Evolutionary conservation across 2,113 vertebrate species (phyloP).

Genomic region (Halcyon malimbica): DNA sequence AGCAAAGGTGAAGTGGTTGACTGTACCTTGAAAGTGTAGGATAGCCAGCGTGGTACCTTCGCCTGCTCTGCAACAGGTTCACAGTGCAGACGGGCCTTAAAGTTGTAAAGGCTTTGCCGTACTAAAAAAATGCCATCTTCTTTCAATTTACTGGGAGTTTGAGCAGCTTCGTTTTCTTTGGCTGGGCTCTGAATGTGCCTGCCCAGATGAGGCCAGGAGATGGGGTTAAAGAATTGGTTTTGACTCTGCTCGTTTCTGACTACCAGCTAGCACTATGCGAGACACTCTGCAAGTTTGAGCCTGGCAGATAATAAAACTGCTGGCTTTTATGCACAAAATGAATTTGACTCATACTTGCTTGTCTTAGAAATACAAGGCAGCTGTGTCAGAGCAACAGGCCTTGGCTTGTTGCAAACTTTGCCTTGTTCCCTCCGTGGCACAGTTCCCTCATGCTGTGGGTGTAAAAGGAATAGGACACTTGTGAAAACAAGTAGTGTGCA

Average conservation of each 20-base stretch:
- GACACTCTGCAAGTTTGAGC: not conserved
- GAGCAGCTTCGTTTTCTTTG: not conserved
- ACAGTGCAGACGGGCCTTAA: not conserved
- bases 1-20: not conserved
- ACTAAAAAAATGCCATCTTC: not conserved
- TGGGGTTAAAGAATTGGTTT: conserved; percentile 21
- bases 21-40: not conserved
- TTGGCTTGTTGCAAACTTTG: not conserved
- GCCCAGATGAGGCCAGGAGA: conserved; percentile 7
- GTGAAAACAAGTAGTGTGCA: not conserved
- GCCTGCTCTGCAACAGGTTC: not conserved
- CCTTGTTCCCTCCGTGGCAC: not conserved
- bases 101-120: not conserved
- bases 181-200: not conserved
- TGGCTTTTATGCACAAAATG: not conserved
- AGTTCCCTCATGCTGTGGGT: fast-evolving
- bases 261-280: not conserved
- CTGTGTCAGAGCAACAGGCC: not conserved
- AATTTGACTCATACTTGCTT: not conserved
- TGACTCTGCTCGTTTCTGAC: not conserved
- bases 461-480: not conserved
- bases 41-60: not conserved
- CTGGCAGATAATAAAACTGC: not conserved
- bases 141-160: not conserved
- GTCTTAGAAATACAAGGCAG: not conserved